Evolutionary conservation across 2,797 vertebrate species (phyloP).

Genomic region (Chiroxiphia lanceolata): DNA sequence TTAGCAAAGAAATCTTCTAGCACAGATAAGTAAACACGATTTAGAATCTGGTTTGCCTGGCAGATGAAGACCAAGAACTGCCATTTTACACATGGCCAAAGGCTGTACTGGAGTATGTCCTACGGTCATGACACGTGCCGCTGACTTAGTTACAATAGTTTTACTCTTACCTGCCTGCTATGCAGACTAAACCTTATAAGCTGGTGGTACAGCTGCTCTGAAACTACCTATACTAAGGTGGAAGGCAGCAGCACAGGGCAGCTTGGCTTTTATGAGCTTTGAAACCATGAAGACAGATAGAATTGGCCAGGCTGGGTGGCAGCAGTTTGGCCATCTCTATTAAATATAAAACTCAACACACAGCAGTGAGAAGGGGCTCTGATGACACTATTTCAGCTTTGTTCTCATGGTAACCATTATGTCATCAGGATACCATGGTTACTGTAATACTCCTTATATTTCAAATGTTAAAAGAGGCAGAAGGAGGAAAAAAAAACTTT

Average conservation of each 20-base stretch:
- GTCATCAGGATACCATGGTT: slow-evolving; percentile 73
- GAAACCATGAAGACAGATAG: neutral
- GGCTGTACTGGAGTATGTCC: neutral
- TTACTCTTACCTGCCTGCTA: neutral
- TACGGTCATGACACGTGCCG: neutral
- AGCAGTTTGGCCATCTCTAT: slow-evolving; percentile 32
- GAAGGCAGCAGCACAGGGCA: neutral
- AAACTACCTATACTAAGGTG: neutral
- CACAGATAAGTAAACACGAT: neutral
- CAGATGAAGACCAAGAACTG: neutral
- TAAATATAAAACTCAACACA: slow-evolving; percentile 39
- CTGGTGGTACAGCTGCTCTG: neutral
- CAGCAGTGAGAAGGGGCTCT: slow-evolving; percentile 44
- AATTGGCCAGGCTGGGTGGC: slow-evolving; percentile 6
- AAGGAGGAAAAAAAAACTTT: slow-evolving; percentile 25
- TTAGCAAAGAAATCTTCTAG: neutral
- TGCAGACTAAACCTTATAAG: neutral
- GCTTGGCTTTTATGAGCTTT: neutral
- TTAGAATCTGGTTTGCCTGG: neutral
- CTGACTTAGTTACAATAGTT: neutral
- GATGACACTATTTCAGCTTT: slow-evolving; percentile 68
- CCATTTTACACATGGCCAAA: neutral
- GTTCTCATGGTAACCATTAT: slow-evolving; percentile 75
- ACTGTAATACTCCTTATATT: slow-evolving; percentile 64
- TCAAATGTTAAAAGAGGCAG: slow-evolving; percentile 63